phyloP scores from a whole-genome alignment of 2,888 invertebrate genomes.

The Meghimatium bilineatum region DNA sequence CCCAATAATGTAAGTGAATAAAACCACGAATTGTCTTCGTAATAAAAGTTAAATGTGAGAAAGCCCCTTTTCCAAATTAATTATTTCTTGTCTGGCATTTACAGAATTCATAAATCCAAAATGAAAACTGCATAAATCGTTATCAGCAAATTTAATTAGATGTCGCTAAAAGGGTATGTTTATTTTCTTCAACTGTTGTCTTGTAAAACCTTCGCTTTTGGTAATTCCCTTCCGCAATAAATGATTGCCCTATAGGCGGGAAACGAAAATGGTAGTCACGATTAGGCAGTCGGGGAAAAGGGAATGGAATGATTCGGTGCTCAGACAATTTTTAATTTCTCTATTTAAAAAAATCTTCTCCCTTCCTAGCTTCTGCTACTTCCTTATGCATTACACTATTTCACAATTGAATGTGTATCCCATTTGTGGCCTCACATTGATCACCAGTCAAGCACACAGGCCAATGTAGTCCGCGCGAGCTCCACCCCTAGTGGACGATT shows the following conservation, averaged over 20 bases:
- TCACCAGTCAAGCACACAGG: slow-evolving; percentile 21
- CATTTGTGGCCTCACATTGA: slow-evolving; percentile 22
- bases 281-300: background rate
- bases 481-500: slow-evolving; percentile 39
- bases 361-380: background rate
- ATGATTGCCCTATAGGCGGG: background rate
- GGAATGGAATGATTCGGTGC: background rate
- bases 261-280: background rate
- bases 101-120: background rate
- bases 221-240: background rate
- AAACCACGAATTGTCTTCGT: background rate
- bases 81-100: background rate
- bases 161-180: background rate
- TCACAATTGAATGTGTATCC: background rate
- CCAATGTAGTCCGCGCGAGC: slow-evolving; percentile 23
- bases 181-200: background rate
- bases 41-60: slow-evolving; percentile 2
- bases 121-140: background rate
- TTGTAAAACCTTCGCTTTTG: background rate
- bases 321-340: background rate
- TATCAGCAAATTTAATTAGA: background rate
- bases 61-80: background rate
- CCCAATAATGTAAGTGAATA: background rate
- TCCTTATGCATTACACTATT: background rate
- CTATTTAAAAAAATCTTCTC: slow-evolving; percentile 10